Evolutionary conservation across 2,113 vertebrate genomes (phyloP), one percentile per base, ranked within the genome.

Genomic region (Hyla sarda): DNA sequence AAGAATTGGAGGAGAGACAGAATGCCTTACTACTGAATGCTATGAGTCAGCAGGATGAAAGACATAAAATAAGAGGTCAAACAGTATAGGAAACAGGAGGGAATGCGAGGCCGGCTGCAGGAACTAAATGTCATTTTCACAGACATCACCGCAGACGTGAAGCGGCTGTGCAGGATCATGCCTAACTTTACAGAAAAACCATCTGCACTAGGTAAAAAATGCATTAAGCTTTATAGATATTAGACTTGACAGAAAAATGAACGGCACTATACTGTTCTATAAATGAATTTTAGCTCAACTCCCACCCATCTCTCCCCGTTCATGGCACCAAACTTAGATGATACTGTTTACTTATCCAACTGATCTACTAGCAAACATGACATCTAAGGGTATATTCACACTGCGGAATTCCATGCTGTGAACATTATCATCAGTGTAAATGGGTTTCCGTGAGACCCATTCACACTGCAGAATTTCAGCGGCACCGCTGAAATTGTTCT

Each of bases 11-110:
- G 23, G 54, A 81, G 54, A 80, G 60, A 12, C 5, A 23, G 11
- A 37, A 79, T 62, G 17, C 78, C 37, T 62, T 19, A 62, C 23
- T 9, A 65, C 23, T 45, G n/a, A 32, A 32, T 32, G 75, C 25
- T 54, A 45, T 80, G 78, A 62, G 78, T 81, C 78, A 62, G 78
- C 56, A 47, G 19, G 56, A 62, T 47, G 14, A 62, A 41, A 80
- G 58, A 28, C 56, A 19, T 62, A 56, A 65, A 65, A 81, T 81
- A 21, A 25, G 32, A 25, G 34, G 37, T 62, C 34, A 62, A 2
- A 23, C 52, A 25, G 32, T 17, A 17, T 1, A 80, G 54, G 21
- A 80, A 60, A 37, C 56, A 28, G 77, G 28, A 79, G 77, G 54
- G 1, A 80, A 41, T 58, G 75, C 2, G 16, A 48, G 50, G 34